These are phyloP conservation scores for Sciaenops ocellatus DNA, from an alignment of 2,797 vertebrate genomes.

Conservation along the genomic window DNA sequence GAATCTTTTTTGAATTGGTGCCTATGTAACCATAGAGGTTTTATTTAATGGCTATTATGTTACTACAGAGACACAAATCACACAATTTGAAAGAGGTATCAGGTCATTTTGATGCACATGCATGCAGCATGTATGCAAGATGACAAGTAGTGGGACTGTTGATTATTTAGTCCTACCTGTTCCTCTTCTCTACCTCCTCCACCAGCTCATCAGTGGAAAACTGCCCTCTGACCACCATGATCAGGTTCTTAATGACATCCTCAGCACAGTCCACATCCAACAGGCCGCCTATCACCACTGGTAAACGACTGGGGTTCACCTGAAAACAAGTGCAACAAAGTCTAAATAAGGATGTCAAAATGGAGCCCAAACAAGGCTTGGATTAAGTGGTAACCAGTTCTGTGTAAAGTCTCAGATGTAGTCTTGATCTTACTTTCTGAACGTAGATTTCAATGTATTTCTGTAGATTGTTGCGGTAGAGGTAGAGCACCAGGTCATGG, in stretches of 20 bases:
- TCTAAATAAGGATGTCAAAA: neutral
- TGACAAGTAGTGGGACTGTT: neutral
- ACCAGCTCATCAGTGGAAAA: constrained; percentile 93
- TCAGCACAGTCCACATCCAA: constrained; percentile 95
- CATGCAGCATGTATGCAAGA: neutral
- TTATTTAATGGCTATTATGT: neutral
- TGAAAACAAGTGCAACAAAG: constrained; percentile 54
- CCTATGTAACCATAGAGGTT: neutral
- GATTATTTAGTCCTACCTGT: constrained; percentile 82
- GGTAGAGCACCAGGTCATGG: constrained; percentile 96
- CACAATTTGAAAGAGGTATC: neutral
- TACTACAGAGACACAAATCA: neutral
- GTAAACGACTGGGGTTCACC: constrained; percentile 93
- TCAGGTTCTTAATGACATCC: constrained; percentile 88
- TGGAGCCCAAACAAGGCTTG: neutral
- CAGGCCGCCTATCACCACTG: constrained; percentile 93
- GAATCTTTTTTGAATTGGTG: neutral
- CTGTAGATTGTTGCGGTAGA: constrained; percentile 97
- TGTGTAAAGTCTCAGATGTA: neutral
- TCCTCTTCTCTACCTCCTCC: constrained; percentile 95
- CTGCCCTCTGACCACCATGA: constrained; percentile 90
- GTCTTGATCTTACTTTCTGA: constrained; percentile 89
- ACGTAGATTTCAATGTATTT: constrained; percentile 99
- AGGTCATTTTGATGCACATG: neutral
- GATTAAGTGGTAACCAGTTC: neutral